Conservation (phyloP, 2,113 vertebrate species). For the Caranx ignobilis region DNA sequence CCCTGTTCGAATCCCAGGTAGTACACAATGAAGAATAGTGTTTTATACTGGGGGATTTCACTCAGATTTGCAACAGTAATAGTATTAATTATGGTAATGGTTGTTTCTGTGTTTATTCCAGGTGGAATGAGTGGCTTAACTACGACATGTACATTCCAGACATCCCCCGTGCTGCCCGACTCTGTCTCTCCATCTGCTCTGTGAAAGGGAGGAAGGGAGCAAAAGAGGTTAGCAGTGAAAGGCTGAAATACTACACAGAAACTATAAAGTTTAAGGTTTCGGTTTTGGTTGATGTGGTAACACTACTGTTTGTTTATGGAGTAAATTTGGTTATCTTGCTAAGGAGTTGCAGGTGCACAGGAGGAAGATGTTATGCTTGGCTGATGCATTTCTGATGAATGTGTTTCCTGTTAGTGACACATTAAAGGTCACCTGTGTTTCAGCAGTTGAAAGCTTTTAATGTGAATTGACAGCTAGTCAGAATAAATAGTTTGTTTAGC, state of each 20-base stretch:
- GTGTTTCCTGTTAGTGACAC: background rate
- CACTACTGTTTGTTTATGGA: background rate
- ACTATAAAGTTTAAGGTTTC: background rate
- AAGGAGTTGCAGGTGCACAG: too few species aligned
- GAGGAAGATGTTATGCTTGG: background rate
- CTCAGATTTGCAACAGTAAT: background rate
- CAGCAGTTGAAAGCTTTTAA: background rate
- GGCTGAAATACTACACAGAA: background rate
- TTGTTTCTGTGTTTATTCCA: constrained; percentile 62
- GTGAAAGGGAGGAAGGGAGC: constrained; percentile 98
- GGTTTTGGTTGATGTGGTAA: background rate
- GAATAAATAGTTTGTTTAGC: background rate
- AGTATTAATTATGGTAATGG: constrained; percentile 43
- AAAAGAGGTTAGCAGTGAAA: constrained; percentile 89
- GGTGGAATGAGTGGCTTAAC: constrained; percentile 97
- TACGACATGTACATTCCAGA: constrained; percentile 99
- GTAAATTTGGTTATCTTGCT: too few species aligned
- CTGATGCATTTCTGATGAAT: background rate
- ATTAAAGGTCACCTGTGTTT: background rate
- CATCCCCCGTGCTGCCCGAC: constrained; percentile 94
- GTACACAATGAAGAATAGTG: background rate
- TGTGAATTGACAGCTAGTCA: background rate
- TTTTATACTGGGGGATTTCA: background rate
- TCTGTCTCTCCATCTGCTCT: constrained; percentile 98
- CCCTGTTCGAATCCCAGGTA: constrained; percentile 98